A percentile compares a stretch with the other conserved stretches of the same genome.
Conservation (phyloP, 2,888 invertebrate species). For the Clanis bilineata region DNA sequence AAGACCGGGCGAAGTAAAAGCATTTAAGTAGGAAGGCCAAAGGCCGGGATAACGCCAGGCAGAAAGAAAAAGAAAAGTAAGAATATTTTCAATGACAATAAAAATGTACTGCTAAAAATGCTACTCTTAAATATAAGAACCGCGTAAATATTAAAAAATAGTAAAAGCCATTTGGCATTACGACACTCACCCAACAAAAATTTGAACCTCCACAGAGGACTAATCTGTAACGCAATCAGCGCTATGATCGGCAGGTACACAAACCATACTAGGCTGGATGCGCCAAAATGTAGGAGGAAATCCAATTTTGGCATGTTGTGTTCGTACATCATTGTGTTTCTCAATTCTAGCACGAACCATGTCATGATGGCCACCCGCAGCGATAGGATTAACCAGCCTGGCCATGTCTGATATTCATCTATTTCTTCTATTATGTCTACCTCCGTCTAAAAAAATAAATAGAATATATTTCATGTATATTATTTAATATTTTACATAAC, state of each 20-base stretch:
- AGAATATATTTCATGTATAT: neutral
- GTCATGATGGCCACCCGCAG: conserved; percentile 93
- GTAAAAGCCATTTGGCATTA: too few species aligned
- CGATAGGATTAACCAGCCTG: conserved; percentile 96
- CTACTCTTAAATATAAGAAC: too few species aligned
- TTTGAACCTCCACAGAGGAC: conserved; percentile 97
- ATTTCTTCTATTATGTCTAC: conserved; percentile 98
- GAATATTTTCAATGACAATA: too few species aligned
- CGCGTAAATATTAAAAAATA: too few species aligned
- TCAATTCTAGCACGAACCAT: conserved; percentile 92
- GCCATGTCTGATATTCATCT: conserved; percentile 99
- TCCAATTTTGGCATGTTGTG: conserved; percentile 88
- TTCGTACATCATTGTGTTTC: conserved; percentile 79
- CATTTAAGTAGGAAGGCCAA: too few species aligned
- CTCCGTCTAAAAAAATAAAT: conserved; percentile 87
- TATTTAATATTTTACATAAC: too few species aligned
- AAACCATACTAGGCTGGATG: conserved; percentile 99
- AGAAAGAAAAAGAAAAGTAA: too few species aligned
- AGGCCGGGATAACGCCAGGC: too few species aligned
- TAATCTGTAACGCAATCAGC: conserved; percentile 95
- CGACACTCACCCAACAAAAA: conserved; percentile 89
- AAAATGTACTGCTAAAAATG: too few species aligned
- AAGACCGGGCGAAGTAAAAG: too few species aligned
- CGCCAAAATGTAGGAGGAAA: conserved; percentile 97
- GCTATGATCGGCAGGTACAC: conserved; percentile 98